Base-by-base conservation (phyloP, 2,888 invertebrate species). In the Trachelus troglodyta region DNA sequence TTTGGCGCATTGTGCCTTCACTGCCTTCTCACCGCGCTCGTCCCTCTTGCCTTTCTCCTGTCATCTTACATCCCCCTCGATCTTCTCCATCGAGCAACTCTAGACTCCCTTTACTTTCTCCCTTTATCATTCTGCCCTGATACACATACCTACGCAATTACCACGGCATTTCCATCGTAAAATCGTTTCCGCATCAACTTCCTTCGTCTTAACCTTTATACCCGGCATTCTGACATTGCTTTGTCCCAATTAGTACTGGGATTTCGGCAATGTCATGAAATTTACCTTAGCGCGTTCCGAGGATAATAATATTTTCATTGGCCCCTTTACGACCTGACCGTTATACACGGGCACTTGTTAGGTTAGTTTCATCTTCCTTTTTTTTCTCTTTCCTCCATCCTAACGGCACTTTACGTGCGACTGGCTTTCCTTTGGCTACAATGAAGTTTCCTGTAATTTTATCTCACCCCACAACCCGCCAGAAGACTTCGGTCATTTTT, bases 71-170 rank as follows among this genome's bases (percentile, higher is more conserved):
- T 23, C 23, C 23, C 15, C 40, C 40, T 15, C 56, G 56, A 56
- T 6, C 56, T 23, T 56, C 56, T 9, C 56, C 9, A 56, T 23
- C 2, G 56, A 56, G 56, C 23, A 9, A 9, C 23, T 9, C 23
- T 9, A 68, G 75, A 30, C 75, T 76, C 75, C 34, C 73, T 40
- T 33, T 34, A 37, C 40, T 75, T 76, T 34, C 69, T 40, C 35
- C 34, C 31, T 69, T 56, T 35, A 73, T 69, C n/a, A 31, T 30
- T 80, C 78, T 69, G 34, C 34, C 31, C 56, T 23, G 23, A 56
- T 9, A 56, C 56, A 56, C 56, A 56, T 56, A 56, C 56, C 56
- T 56, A 56, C 56, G 23, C 56, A 56, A 23, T 9, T 56, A 56
- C 56, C 56, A 4, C 56, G 23, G 56, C 56, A 56, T 56, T 56